Conservation (phyloP, 1,140 invertebrate genomes). For the Varroa destructor region DNA sequence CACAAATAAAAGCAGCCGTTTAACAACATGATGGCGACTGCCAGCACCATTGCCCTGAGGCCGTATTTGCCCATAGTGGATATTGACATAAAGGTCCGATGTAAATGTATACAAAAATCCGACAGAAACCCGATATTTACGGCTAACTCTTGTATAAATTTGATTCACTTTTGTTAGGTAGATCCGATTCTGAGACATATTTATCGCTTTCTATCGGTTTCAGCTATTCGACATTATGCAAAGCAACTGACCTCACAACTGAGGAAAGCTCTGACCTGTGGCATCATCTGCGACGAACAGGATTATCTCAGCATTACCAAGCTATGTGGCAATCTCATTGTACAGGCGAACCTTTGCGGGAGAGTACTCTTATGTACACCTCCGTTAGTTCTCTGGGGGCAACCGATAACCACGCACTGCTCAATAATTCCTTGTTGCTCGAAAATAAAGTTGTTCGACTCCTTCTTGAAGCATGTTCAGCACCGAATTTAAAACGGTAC, state of each 20-base stretch:
- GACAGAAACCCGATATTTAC: too few relatives aligned
- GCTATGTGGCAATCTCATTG: constrained; percentile 39
- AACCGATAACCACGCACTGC: constrained; percentile 39
- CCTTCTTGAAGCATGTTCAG: constrained; percentile 53
- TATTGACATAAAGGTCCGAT: too few relatives aligned
- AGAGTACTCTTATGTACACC: constrained; percentile 39
- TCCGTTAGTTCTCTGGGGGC: constrained; percentile 37
- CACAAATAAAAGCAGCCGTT: too few relatives aligned
- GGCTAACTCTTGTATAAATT: too few relatives aligned
- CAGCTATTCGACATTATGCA: background rate
- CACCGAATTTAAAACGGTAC: constrained; percentile 35
- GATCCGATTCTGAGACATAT: too few relatives aligned
- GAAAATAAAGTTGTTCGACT: constrained; percentile 51
- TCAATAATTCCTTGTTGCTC: constrained; percentile 39
- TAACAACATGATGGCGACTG: too few relatives aligned
- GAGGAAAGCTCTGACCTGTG: constrained; percentile 47
- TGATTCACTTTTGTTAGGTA: too few relatives aligned
- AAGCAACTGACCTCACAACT: constrained; percentile 41
- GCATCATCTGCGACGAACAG: constrained; percentile 45
- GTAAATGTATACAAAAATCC: too few relatives aligned
- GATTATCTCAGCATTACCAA: constrained; percentile 43
- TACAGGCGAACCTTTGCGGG: constrained; percentile 49
- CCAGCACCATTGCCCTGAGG: too few relatives aligned
- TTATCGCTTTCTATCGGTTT: too few relatives aligned
- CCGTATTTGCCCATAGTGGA: too few relatives aligned